Percentiles rank a stretch among this genome's conserved stretches.
Conservation (phyloP, 2,888 invertebrate genomes). For the Apamea epomidion region DNA sequence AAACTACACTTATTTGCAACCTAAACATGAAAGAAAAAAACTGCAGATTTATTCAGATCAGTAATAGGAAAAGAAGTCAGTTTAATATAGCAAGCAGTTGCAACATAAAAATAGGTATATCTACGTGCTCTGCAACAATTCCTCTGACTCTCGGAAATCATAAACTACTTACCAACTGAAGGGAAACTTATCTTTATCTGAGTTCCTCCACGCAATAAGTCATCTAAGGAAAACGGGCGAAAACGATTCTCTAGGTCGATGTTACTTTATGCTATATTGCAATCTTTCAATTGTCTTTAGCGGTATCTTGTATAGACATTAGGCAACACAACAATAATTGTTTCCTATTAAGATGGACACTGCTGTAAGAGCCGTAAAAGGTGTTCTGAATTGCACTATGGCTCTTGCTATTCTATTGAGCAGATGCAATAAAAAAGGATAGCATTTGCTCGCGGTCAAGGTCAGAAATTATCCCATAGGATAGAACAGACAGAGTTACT, state of each 20-base stretch:
- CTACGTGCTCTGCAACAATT: not conserved
- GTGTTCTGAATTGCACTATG: not conserved
- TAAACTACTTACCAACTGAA: slow-evolving; percentile 1
- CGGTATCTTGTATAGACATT: slow-evolving; percentile 33
- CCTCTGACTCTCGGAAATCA: not conserved
- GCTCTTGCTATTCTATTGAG: not conserved
- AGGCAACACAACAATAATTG: not conserved
- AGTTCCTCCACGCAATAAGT: slow-evolving; percentile 17
- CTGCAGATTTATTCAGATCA: too few relatives aligned
- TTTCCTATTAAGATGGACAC: slow-evolving; percentile 28
- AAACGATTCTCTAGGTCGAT: slow-evolving; percentile 32
- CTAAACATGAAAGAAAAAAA: not conserved
- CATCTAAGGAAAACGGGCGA: slow-evolving; percentile 31
- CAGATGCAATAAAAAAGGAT: not conserved
- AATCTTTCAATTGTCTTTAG: slow-evolving; percentile 50
- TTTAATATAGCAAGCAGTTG: not conserved
- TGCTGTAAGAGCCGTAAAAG: slow-evolving; percentile 6
- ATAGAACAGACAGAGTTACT: too few relatives aligned
- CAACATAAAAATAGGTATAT: not conserved
- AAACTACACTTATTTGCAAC: not conserved
- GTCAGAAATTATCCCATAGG: too few relatives aligned
- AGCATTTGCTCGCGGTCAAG: too few relatives aligned
- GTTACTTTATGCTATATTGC: slow-evolving; percentile 6
- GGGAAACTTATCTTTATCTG: slow-evolving; percentile 18
- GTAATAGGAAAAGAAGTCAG: not conserved